Conservation (phyloP, 1,140 invertebrate species). For the Aradophagus sp. region DNA sequence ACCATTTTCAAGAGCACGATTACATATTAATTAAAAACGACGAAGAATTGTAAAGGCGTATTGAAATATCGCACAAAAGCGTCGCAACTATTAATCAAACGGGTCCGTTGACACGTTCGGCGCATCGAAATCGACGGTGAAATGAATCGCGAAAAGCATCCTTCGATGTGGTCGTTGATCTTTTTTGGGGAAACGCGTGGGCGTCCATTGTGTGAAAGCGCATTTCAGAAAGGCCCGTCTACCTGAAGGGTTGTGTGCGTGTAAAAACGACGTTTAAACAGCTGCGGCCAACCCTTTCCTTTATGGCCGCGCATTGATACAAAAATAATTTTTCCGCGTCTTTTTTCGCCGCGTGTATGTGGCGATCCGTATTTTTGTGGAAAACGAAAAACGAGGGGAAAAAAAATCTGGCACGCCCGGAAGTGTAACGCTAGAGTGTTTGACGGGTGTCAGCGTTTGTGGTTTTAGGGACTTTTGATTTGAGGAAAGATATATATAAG, state of each 20-base stretch:
- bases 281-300: conserved; percentile 59
- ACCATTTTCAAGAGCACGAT: too few relatives aligned
- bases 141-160: conserved; percentile 31
- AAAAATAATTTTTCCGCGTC: conserved; percentile 40
- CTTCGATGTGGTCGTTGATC: conserved; percentile 32
- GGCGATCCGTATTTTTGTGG: conserved; percentile 20
- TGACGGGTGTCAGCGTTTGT: too few relatives aligned
- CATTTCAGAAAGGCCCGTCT: conserved; percentile 40
- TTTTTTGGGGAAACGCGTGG: conserved; percentile 53
- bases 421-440: too few relatives aligned
- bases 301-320: conserved; percentile 6
- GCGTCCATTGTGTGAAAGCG: conserved; percentile 45
- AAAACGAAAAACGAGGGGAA: too few relatives aligned
- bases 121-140: conserved; percentile 21
- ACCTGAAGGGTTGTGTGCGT: conserved; percentile 57
- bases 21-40: too few relatives aligned
- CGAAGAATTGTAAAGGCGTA: too few relatives aligned
- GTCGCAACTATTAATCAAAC: too few relatives aligned
- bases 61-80: too few relatives aligned
- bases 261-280: conserved; percentile 64
- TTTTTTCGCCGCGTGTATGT: conserved; percentile 15
- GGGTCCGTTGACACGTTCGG: too few relatives aligned
- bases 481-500: too few relatives aligned
- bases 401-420: too few relatives aligned
- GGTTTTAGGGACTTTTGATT: too few relatives aligned